Base-by-base conservation (phyloP, 2,888 invertebrate species). In the Apantesis nais region DNA sequence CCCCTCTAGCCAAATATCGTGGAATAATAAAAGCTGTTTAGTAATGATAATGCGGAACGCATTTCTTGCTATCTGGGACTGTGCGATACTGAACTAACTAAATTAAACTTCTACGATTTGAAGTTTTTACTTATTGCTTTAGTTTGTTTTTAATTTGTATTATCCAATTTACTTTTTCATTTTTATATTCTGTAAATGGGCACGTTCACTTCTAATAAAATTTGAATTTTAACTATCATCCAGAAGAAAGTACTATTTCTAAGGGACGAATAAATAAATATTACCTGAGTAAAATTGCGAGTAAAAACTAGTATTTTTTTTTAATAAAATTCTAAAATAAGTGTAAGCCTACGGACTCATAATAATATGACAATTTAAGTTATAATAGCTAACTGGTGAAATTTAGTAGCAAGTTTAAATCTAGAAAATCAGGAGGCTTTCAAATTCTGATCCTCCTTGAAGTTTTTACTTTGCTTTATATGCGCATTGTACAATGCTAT, bases 21-120 rank as follows among this genome's bases (percentile, higher is more conserved):
- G 90, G 93, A 94, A 95, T 95, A 95, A 93, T 94, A 95, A 93
- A 94, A 90, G 93, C 93, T 93, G 93, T 92, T 94, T 94, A 94
- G 92, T 93, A 93, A 94, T 91, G 93, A 93, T 93, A 93, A 93
- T 91, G 88, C 89, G 90, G 88, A 90, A 92, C 91, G 91, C 90
- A 91, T 89, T 85, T 86, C 89, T 85, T 85, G 85, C 87, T 87
- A 86, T 85, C 86, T 89, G 86, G 88, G n/a, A n/a, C n/a, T n/a
- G n/a, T n/a, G n/a, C n/a, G n/a, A n/a, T n/a, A n/a, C n/a, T n/a
- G n/a, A n/a, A 85, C 86, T 85, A 90, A 93, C 92, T 92, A 91
- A 93, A 94, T 92, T 92, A 91, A 91, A 92, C 87, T 91, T 87
- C 88, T 82, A 82, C 85, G 81, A 86, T 85, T 86, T 89, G 90